phyloP scores from a whole-genome alignment of 1,140 invertebrate species.

The Pachypsylla venusta region DNA sequence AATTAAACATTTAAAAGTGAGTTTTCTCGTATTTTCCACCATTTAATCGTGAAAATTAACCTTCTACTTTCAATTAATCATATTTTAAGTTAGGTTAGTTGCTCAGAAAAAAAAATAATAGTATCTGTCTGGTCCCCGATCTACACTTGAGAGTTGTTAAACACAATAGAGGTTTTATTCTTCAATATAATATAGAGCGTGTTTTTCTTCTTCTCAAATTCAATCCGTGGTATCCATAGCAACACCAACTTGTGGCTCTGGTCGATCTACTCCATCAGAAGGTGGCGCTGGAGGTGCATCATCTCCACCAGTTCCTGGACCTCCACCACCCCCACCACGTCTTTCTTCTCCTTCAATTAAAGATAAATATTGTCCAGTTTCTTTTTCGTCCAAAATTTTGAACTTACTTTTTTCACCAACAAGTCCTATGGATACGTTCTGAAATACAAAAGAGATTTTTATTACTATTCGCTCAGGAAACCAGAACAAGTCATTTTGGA shows the following conservation, averaged over 20 bases:
- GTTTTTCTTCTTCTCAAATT: neutral
- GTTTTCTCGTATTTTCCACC: too few species aligned
- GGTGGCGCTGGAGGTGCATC: conserved; percentile 30
- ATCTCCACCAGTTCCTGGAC: conserved; percentile 25
- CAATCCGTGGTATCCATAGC: conserved; percentile 38
- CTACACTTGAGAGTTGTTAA: too few species aligned
- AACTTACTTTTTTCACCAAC: conserved; percentile 71
- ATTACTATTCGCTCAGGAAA: conserved; percentile 1
- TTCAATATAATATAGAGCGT: too few species aligned
- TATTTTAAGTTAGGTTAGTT: too few species aligned
- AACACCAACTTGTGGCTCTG: conserved; percentile 35
- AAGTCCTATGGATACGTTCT: conserved; percentile 85
- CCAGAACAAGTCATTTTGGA: too few species aligned
- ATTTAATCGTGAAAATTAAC: too few species aligned
- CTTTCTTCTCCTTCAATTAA: conserved; percentile 59
- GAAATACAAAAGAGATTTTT: conserved; percentile 26
- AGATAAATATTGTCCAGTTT: conserved; percentile 47
- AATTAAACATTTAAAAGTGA: too few species aligned
- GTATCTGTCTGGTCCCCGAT: too few species aligned
- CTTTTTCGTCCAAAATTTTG: conserved; percentile 62
- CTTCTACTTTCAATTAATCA: too few species aligned
- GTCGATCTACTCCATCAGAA: conserved; percentile 28
- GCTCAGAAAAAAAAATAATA: too few species aligned
- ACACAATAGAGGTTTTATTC: too few species aligned
- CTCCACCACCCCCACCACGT: conserved; percentile 38